These are phyloP conservation scores for Ciona savignyi DNA, from an alignment of 23 tunicate genomes.

Conservation along the genomic window DNA sequence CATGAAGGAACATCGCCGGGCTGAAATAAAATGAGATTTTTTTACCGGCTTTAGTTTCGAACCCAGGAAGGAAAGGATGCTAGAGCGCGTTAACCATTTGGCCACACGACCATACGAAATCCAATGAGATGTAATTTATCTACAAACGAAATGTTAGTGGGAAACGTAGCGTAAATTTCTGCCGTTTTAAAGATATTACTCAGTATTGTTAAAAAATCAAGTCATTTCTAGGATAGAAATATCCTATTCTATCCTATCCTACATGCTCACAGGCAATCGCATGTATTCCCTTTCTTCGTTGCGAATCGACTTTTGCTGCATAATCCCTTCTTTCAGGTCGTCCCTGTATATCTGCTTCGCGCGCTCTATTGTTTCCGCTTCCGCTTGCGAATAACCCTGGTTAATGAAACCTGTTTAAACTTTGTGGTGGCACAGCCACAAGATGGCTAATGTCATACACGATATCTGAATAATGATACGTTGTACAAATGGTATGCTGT, in stretches of 20 bases:
- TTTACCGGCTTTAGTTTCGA: not conserved
- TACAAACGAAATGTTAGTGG: too few species aligned
- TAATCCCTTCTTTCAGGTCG: slow-evolving; percentile 66
- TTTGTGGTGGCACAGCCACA: not conserved
- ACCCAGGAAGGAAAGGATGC: not conserved
- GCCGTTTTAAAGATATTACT: too few species aligned
- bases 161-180: too few species aligned
- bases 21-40: slow-evolving; percentile 13
- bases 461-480: too few species aligned
- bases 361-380: slow-evolving; percentile 48
- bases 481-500: too few species aligned
- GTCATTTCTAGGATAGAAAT: too few species aligned
- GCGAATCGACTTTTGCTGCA: slow-evolving; percentile 38
- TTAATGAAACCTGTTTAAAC: not conserved
- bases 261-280: slow-evolving; percentile 34
- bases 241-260: not conserved
- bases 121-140: not conserved
- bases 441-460: too few species aligned
- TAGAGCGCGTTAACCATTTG: not conserved
- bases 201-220: too few species aligned
- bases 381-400: slow-evolving; percentile 46
- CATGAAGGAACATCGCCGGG: slow-evolving; percentile 90
- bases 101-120: not conserved
- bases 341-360: slow-evolving; percentile 50
- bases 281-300: slow-evolving; percentile 57